Evolutionary conservation across 2,888 invertebrate genomes (phyloP).

Genomic region (Andrena praecox): DNA sequence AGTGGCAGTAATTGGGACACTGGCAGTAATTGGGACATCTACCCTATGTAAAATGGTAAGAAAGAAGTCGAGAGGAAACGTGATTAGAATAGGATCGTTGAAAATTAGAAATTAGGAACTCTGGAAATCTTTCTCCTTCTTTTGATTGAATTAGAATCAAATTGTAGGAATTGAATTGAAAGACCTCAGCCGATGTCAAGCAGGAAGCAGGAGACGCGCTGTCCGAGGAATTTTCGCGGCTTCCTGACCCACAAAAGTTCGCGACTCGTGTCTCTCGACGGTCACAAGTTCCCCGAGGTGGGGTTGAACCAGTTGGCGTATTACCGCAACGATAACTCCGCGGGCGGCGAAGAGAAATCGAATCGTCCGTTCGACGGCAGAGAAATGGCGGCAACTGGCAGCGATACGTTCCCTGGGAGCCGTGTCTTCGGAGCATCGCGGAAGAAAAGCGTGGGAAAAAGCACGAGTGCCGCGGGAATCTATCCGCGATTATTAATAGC

Average conservation of each 20-base stretch:
- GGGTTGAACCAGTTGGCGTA: constrained; percentile 1
- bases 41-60: no score
- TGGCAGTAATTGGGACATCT: no score
- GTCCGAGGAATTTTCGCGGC: constrained; percentile 16
- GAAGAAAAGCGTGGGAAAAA: constrained; percentile 18
- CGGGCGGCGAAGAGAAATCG: constrained; percentile 27
- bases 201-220: background rate
- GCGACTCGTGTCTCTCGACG: background rate
- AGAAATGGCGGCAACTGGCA: constrained; percentile 31
- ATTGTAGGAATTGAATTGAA: no score
- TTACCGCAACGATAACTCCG: constrained; percentile 32
- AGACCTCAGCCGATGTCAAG: no score
- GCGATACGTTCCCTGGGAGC: constrained; percentile 31
- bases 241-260: constrained; percentile 20
- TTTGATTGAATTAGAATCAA: no score
- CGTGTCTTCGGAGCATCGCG: constrained; percentile 12
- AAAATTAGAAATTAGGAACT: no score
- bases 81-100: no score
- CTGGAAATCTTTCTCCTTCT: no score
- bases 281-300: background rate
- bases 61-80: no score
- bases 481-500: constrained; percentile 50
- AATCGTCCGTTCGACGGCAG: constrained; percentile 23
- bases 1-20: no score
- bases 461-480: constrained; percentile 31